Base-by-base conservation (phyloP, 64 coral and sea anemone genomes). In the Dendronephthya gigantea region DNA sequence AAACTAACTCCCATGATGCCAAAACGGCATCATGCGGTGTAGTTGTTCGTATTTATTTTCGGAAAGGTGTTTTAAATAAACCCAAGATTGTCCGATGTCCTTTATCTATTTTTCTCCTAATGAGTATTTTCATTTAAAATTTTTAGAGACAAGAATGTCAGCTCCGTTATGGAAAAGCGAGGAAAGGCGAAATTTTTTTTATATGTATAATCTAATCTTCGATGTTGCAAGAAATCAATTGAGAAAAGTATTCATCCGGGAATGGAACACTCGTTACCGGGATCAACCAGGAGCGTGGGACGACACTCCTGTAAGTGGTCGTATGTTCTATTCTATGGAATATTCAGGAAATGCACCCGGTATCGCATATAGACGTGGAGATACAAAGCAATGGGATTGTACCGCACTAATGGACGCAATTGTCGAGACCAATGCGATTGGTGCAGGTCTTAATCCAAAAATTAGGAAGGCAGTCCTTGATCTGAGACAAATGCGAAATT, bases 211-310 rank as follows among this genome's bases (percentile, higher is more conserved):
- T 49, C 17, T 85, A 2, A 49, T 56, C 28, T 29, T 33, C 28
- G 29, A 31, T 56, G 7, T 39, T 15, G 35, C 58, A 32, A 40
- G 31, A 22, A 49, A 85, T 12, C 75, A 39, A 7, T 36, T 88
- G 12, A 47, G 87, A 17, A 82, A 40, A 51, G n/a, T 50, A 27
- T 88, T 88, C 32, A 88, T 81, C 29, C 41, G 35, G 49, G 69
- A 88, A 88, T 88, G 86, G 86, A 45, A 81, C 47, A 82, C 7
- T 48, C 69, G 36, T 88, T 88, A 83, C 87, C 25, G 66, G 81
- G 49, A 38, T 13, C 14, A 22, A 1, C 79, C 82, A 19, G 87
- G 87, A 4, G 29, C 32, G 23, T 88, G 87, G 87, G 15, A 48
- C 40, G 87, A 88, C 49, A 88, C 79, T 52, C 32, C 48, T 2